Evolutionary conservation across 2,888 invertebrate species (phyloP).

Genomic region (Eubasilissa splendida): DNA sequence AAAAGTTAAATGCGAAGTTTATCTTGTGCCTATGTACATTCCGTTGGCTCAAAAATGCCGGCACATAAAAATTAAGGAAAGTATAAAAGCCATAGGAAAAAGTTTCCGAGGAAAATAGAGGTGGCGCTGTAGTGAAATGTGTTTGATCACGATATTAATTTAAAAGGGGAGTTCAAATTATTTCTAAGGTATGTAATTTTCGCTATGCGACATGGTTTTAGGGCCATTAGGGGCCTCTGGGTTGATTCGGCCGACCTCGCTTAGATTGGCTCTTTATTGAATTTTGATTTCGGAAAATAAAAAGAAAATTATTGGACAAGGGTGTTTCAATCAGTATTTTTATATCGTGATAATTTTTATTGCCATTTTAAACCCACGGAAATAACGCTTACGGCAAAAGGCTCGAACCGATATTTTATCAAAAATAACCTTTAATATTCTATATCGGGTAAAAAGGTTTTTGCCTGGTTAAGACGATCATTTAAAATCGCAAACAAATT

Average conservation of each 20-base stretch:
- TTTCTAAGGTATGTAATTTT: constrained; percentile 46
- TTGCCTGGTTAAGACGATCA: too few species aligned
- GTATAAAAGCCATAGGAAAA: constrained; percentile 17
- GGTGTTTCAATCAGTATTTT: constrained; percentile 23
- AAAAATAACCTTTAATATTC: too few species aligned
- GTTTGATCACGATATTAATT: constrained; percentile 49
- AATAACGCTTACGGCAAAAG: neutral
- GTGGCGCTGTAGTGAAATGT: constrained; percentile 33
- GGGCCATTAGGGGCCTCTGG: constrained; percentile 13
- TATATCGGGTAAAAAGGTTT: too few species aligned
- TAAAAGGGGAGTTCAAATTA: constrained; percentile 38
- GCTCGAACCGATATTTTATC: too few species aligned
- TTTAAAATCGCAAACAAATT: too few species aligned
- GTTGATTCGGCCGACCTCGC: constrained; percentile 11
- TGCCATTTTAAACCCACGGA: neutral
- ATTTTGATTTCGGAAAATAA: constrained; percentile 35
- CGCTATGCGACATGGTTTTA: constrained; percentile 38
- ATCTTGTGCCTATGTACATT: too few species aligned
- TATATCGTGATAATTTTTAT: constrained; percentile 24
- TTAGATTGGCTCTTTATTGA: constrained; percentile 11
- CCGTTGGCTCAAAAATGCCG: neutral
- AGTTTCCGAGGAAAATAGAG: constrained; percentile 27
- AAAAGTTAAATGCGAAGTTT: too few species aligned
- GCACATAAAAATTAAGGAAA: constrained; percentile 23
- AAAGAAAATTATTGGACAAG: constrained; percentile 16